Conservation (phyloP, 2,888 invertebrate species). For the Eupithecia vulgata region DNA sequence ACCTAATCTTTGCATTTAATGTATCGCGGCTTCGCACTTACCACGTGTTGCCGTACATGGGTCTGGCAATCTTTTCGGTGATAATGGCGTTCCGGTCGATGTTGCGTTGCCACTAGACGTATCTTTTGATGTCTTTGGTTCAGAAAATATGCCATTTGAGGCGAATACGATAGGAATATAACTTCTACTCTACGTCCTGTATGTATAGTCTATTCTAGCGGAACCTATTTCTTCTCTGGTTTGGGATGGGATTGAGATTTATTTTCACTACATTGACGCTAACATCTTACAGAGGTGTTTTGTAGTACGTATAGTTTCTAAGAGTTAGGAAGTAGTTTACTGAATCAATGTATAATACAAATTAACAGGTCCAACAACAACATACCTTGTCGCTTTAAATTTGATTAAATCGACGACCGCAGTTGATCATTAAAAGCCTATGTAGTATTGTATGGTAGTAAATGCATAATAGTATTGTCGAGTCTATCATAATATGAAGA, state of each 20-base stretch:
- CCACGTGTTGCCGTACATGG: constrained; percentile 60
- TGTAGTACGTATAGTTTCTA: background rate
- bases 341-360: too few species aligned
- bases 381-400: background rate
- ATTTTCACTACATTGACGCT: background rate
- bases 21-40: constrained; percentile 64
- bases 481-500: background rate
- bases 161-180: background rate
- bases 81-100: constrained; percentile 59
- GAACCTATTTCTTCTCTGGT: background rate
- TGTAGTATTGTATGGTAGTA: too few species aligned
- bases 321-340: too few species aligned
- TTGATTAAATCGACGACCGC: background rate
- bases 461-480: background rate
- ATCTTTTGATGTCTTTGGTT: constrained; percentile 31
- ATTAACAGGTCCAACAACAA: too few species aligned
- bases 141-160: background rate
- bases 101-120: constrained; percentile 40
- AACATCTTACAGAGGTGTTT: background rate
- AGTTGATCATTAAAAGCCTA: background rate
- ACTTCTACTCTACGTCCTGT: background rate
- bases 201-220: background rate
- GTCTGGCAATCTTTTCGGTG: constrained; percentile 58
- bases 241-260: too few species aligned
- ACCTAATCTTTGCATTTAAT: constrained; percentile 80